Base-by-base conservation (phyloP, 2,797 vertebrate genomes). In the Onychomys torridus region DNA sequence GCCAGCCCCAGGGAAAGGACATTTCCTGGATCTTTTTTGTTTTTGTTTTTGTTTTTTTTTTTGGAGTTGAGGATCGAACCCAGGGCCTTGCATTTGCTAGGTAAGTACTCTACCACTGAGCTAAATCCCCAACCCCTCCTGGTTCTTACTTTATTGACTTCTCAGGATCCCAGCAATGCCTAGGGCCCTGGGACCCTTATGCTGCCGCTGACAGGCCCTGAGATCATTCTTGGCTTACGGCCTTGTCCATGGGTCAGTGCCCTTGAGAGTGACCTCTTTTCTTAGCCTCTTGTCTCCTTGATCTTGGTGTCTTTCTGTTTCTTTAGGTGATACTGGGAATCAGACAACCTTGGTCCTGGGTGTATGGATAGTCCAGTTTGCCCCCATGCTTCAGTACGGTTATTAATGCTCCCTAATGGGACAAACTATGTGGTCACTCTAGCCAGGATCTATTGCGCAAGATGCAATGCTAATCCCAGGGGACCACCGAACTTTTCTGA, bases 251-350 rank as follows among this genome's bases (percentile, higher is more conserved):
- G 21, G 49, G 67, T 65, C n/a, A 69, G 69, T 34, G 27, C 76
- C 71, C 71, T 87, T 55, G 52, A 61, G 89, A 77, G 71, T 52
- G 27, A 7, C 43, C 75, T 93, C 77, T 59, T 32, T 29, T 71
- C 9, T 43, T 9, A 40, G 25, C 8, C 13, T 55, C 16, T 55
- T 25, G 0, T 61, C 61, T 73, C 37, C 61, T 82, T 32, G 1
- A 27, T 84, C 43, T 95, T 59, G 6, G 27, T 87, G 21, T 89
- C 46, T 93, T 87, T 95, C 85, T 94, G 86, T 81, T 85, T 52
- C 59, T 92, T 63, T 84, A 81, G 86, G 92, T 94, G 65, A 79
- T 89, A 67, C 61, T 59, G 61, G 52, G 40, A 85, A 3, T 21
- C 87, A 63, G 84, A 27, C 52, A 63, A 63, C 21, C 75, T 5